These are phyloP conservation scores for Rhinogobius similis DNA, from an alignment of 2,113 vertebrate genomes.

Conservation along the genomic window DNA sequence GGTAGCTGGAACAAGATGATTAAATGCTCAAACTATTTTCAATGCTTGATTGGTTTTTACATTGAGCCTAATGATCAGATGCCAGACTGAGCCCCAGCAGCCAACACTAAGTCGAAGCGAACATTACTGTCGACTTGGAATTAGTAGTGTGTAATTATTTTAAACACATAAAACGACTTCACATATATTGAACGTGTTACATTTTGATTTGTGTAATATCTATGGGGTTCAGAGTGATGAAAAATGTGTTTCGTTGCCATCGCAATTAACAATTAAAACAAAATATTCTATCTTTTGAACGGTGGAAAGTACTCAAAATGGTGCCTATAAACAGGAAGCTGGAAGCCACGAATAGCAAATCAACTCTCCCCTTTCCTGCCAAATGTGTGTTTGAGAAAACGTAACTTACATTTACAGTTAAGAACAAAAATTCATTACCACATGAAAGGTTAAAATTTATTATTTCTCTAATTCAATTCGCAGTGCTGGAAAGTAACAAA, in stretches of 20 bases:
- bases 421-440: too few species aligned
- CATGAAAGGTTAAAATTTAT: too few species aligned
- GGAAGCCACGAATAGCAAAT: background rate
- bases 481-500: too few species aligned
- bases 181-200: background rate
- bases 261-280: too few species aligned
- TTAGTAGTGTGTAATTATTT: constrained; percentile 2
- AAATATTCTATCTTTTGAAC: too few species aligned
- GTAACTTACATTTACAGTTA: too few species aligned
- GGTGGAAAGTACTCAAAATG: too few species aligned
- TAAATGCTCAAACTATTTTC: constrained; percentile 36
- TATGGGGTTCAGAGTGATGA: too few species aligned
- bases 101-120: constrained; percentile 4
- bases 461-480: too few species aligned
- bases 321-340: too few species aligned
- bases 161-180: background rate
- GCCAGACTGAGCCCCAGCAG: background rate
- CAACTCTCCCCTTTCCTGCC: background rate
- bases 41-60: constrained; percentile 29
- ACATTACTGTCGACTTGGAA: background rate
- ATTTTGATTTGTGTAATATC: background rate
- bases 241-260: too few species aligned
- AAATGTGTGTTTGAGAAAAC: too few species aligned
- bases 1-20: constrained; percentile 49
- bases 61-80: constrained; percentile 32